Conservation (phyloP, 2,113 vertebrate species). For the Numenius arquata region DNA sequence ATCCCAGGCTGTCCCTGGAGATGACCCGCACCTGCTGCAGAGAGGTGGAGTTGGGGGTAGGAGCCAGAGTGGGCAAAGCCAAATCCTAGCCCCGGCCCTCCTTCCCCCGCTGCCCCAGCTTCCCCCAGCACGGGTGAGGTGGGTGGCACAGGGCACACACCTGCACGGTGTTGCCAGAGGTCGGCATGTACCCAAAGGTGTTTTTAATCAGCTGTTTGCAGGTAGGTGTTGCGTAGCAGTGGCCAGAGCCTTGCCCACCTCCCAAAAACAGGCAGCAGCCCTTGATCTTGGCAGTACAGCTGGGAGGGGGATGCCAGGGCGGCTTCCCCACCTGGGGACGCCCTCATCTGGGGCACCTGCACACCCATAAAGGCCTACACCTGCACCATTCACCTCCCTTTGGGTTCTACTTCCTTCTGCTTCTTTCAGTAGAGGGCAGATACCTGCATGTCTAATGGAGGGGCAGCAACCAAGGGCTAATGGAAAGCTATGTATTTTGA, state of each 20-base stretch:
- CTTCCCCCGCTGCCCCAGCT: fast-evolving
- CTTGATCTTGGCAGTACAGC: background rate
- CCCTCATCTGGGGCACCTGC: fast-evolving
- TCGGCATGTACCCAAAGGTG: fast-evolving
- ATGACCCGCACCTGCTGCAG: background rate
- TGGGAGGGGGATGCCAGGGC: background rate
- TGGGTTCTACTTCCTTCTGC: background rate
- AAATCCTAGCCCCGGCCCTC: background rate
- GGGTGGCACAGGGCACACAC: background rate
- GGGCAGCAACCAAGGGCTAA: too few species aligned
- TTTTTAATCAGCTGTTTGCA: background rate
- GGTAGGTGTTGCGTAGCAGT: background rate
- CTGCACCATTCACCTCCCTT: fast-evolving
- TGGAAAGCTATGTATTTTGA: background rate
- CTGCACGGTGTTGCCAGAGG: fast-evolving
- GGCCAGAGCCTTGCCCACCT: background rate
- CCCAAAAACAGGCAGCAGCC: background rate
- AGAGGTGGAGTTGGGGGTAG: background rate
- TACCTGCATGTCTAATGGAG: background rate
- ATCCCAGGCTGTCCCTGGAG: background rate
- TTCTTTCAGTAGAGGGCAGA: fast-evolving
- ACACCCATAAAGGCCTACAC: background rate
- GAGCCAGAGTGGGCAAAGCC: background rate
- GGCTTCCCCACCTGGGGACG: background rate
- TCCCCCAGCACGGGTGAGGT: background rate